Percentiles rank a stretch among this genome's conserved stretches.
Evolutionary conservation across 2,888 invertebrate genomes (phyloP).

Genomic region (Parasteatoda lunata): DNA sequence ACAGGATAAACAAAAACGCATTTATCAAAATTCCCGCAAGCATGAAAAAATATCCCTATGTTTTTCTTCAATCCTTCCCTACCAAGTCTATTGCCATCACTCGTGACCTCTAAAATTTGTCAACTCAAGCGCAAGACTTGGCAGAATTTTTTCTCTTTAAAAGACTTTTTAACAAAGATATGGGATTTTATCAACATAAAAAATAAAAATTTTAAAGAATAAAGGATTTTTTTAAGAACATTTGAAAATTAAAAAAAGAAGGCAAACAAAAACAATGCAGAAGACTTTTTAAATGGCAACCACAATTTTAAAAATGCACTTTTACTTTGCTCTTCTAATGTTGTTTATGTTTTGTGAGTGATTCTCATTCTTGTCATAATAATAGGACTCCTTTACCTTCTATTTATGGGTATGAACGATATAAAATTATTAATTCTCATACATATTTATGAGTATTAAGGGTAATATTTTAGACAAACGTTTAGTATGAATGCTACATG

Average conservation of each 20-base stretch:
- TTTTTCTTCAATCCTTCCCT: too few species aligned
- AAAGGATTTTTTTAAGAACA: too few species aligned
- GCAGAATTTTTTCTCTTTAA: too few species aligned
- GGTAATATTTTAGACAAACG: neutral
- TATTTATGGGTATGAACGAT: neutral
- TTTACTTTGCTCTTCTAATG: neutral
- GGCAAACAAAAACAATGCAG: neutral
- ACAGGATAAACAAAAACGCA: neutral
- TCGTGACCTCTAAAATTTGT: too few species aligned
- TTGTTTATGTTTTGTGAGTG: neutral
- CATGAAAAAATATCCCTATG: neutral
- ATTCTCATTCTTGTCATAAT: neutral
- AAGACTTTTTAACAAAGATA: too few species aligned
- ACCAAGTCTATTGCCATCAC: too few species aligned
- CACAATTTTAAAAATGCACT: slow-evolving; percentile 2
- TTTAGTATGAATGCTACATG: neutral
- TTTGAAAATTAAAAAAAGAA: too few species aligned
- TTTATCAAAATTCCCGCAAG: neutral
- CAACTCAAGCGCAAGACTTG: too few species aligned
- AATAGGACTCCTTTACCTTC: neutral
- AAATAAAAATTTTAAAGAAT: too few species aligned
- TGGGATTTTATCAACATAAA: too few species aligned
- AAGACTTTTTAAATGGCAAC: neutral
- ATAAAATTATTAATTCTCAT: neutral
- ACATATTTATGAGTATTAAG: neutral